Evolutionary conservation across 2,113 vertebrate species (phyloP), one percentile per base, ranked within the genome.

Genomic region (Clarias macrocephalus): DNA sequence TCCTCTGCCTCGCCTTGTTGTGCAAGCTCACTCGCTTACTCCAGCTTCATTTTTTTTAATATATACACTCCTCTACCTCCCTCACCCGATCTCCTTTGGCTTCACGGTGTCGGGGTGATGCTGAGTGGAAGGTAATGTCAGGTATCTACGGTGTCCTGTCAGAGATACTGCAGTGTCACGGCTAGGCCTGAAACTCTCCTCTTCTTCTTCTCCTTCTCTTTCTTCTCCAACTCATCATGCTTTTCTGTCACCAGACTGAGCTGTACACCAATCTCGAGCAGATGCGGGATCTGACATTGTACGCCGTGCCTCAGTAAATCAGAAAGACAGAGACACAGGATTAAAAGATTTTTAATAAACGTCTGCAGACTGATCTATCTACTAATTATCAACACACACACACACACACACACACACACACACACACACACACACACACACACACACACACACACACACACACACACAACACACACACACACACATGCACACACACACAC

Each of bases 61-160:
- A 54, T 77, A 52, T 52, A 52, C 84, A 5, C 18, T 52, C 30
- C 54, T 75, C 25, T 62, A 57, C 62, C 52, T 28, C 66, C 13
- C 52, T 66, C 59, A 48, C 66, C 23, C 66, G n/a, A 23, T 48
- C 56, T 56, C 63, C 79, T 62, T 81, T 87, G 28, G 48, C 59
- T 33, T 83, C 65, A 21, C 21, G 59, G 30, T 77, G 37, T 79
- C 25, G 5, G 91, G 91, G 91, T 92, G 92, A 93, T 92, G 92
- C 91, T 91, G 88, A 93, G 91, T 93, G 90, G 93, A 93, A 88
- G 56, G 25, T 82, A 37, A 82, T 89, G 86, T 86, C 80, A 79
- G 52, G 60, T 0, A 37, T 33, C 60, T 30, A 60, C 23, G 52
- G 59, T 93, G 90, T 91, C 92, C 92, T 90, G 87, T n/a, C 77